Evolutionary conservation across 2,797 vertebrate species (phyloP), one percentile per base, ranked within the genome.

Genomic region (Parotocinclus haroldoi): DNA sequence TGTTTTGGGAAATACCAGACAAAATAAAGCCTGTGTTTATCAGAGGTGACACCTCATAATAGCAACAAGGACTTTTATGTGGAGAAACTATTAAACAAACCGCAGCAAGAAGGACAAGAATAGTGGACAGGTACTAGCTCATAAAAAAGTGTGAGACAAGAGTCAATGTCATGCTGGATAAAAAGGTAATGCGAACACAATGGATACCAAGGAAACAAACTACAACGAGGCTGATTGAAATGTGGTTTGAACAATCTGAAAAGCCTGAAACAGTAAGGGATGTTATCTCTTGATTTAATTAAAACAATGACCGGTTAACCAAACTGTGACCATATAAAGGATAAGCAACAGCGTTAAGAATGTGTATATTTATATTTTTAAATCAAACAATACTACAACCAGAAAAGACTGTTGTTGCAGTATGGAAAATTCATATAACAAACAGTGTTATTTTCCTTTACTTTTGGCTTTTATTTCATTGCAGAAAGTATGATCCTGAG

Each of bases 161-260:
- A 73, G 42, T 66, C 14, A 54, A 63, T 55, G 58, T 55, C 36
- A 36, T 57, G 59, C 73, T 59, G 55, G 55, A 66, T 73, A 67
- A 61, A 40, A 63, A 66, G 19, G 36, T 52, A 69, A 55, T 54
- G 56, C 40, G 57, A 60, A 64, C 49, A 37, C 58, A 88, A 8
- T 82, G 80, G 64, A 87, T 87, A 80, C 59, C 84, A 88, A 38
- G 83, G 85, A 14, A 83, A 81, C 59, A 87, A 66, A 63, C 48
- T 14, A 38, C 17, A 64, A 27, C 17, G 51, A 66, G 63, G 39
- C 42, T 63, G 61, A 17, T 45, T 61, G 58, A 63, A 63, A 58
- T 58, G 49, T 19, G 36, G 27, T 10, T 19, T 54, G 18, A 56
- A 17, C 9, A 10, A 44, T 55, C 44, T 59, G 42, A 49, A 56